These are phyloP conservation scores for Pituophis catenifer DNA, from an alignment of 2,113 vertebrate species.

Conservation along the genomic window DNA sequence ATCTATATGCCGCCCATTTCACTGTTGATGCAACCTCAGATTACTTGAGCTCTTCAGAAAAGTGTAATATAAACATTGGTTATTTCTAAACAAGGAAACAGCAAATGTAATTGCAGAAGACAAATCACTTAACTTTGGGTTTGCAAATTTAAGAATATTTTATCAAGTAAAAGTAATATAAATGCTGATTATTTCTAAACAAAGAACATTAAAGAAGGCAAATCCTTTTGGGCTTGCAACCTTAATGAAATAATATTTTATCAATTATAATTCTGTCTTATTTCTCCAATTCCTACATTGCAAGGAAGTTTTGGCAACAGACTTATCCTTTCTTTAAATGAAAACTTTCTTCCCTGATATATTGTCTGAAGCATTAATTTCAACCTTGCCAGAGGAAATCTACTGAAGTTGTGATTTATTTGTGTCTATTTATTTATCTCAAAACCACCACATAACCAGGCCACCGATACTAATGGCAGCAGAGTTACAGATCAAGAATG, in stretches of 20 bases:
- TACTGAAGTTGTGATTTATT: constrained; percentile 37
- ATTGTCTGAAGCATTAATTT: constrained; percentile 19
- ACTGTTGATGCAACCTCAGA: accelerated
- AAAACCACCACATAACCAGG: constrained; percentile 42
- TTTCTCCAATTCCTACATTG: background rate
- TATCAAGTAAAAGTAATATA: background rate
- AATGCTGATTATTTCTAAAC: background rate
- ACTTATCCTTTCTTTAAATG: background rate
- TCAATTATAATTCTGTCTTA: background rate
- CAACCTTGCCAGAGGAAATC: constrained; percentile 2
- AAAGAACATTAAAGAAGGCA: background rate
- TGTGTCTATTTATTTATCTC: constrained; percentile 36
- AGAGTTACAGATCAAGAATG: constrained; percentile 2
- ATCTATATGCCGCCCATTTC: background rate
- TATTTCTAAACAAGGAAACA: background rate
- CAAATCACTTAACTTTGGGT: background rate
- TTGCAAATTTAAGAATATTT: background rate
- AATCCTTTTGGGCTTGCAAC: background rate
- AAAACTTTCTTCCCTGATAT: background rate
- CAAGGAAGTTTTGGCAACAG: background rate
- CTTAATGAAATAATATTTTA: background rate
- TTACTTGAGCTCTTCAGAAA: background rate
- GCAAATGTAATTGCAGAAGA: background rate
- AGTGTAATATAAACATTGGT: background rate
- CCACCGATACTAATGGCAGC: constrained; percentile 25